Evolutionary conservation across 2,888 invertebrate species (phyloP).

Genomic region (Eupithecia dodoneata): DNA sequence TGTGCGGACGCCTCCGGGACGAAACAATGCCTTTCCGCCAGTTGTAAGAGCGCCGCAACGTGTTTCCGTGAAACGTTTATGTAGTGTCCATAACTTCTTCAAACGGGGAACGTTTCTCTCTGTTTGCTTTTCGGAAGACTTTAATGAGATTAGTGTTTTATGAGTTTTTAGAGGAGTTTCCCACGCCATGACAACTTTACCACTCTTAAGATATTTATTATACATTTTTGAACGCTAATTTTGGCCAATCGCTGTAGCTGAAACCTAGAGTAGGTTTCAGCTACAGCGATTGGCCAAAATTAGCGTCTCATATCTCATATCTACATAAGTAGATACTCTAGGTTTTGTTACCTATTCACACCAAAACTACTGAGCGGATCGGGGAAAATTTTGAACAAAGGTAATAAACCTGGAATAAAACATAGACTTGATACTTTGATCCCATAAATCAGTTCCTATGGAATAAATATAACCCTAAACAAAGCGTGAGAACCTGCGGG

Average conservation of each 20-base stretch:
- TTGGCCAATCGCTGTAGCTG: background rate
- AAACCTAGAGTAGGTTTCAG: background rate
- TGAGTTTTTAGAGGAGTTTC: background rate
- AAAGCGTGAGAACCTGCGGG: too few species aligned
- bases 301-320: too few species aligned
- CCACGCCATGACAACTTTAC: background rate
- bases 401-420: too few species aligned
- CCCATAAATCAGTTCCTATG: too few species aligned
- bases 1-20: constrained; percentile 56
- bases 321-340: too few species aligned
- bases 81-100: constrained; percentile 10
- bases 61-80: constrained; percentile 18
- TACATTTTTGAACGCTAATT: background rate
- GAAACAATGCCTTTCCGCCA: constrained; percentile 68
- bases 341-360: too few species aligned
- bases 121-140: background rate
- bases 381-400: too few species aligned
- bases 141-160: background rate
- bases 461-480: too few species aligned
- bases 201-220: too few species aligned
- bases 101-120: background rate
- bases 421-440: too few species aligned
- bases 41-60: constrained; percentile 51
- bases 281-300: too few species aligned
- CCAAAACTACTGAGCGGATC: too few species aligned